Evolutionary conservation across 2,888 invertebrate species (phyloP).

Genomic region (Matsumyia berberina): DNA sequence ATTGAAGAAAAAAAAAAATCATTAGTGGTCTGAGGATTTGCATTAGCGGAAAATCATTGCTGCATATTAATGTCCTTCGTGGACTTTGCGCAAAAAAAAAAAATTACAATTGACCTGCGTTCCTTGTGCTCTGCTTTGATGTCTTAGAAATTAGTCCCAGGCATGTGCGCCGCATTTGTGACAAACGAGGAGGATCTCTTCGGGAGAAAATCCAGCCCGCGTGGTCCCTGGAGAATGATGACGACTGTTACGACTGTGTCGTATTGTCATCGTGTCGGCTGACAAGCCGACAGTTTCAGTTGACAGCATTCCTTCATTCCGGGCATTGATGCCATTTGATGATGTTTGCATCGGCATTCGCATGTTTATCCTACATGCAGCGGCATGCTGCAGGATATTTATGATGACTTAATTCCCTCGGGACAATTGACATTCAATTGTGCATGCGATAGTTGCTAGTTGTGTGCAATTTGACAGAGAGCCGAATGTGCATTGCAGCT

Average conservation of each 20-base stretch:
- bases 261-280: conserved; percentile 10
- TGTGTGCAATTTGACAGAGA: conserved; percentile 32
- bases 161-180: conserved; percentile 42
- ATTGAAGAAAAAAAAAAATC: conserved; percentile 32
- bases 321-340: conserved; percentile 69
- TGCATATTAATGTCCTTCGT: conserved; percentile 69
- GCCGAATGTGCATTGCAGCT: background rate
- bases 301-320: conserved; percentile 69
- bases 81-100: conserved; percentile 31
- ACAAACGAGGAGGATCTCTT: conserved; percentile 40
- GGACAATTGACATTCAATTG: conserved; percentile 76
- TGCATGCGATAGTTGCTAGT: conserved; percentile 54
- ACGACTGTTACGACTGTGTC: conserved; percentile 18
- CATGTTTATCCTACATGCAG: conserved; percentile 64
- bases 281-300: conserved; percentile 66
- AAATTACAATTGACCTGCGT: conserved; percentile 72
- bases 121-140: conserved; percentile 48
- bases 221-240: conserved; percentile 58
- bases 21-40: conserved; percentile 56
- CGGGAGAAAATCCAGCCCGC: conserved; percentile 16
- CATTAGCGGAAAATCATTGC: conserved; percentile 61
- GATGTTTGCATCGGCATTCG: conserved; percentile 66
- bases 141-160: conserved; percentile 58
- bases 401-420: conserved; percentile 75
- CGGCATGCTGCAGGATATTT: conserved; percentile 73